These are phyloP conservation scores for Rachycentron canadum DNA, from an alignment of 2,797 vertebrate genomes.

Conservation along the genomic window DNA sequence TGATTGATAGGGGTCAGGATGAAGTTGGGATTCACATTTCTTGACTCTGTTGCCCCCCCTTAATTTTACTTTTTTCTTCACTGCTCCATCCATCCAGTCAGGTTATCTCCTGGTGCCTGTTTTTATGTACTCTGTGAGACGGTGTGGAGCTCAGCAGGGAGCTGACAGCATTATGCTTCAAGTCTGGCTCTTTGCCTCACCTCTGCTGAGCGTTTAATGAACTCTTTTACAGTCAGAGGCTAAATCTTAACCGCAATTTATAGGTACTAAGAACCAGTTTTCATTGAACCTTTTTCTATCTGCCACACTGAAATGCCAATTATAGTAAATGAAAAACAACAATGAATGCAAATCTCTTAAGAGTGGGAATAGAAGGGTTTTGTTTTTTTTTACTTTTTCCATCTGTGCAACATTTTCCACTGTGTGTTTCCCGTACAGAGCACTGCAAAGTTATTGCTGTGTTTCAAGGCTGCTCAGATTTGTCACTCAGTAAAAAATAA, in stretches of 20 bases:
- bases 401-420: slow-evolving; percentile 43
- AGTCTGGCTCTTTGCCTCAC: slow-evolving; percentile 59
- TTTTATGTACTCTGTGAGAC: slow-evolving; percentile 52
- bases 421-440: neutral
- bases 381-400: neutral
- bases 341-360: slow-evolving; percentile 18
- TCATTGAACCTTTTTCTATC: slow-evolving; percentile 43
- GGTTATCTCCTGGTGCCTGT: slow-evolving; percentile 34
- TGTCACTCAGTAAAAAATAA: neutral
- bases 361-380: neutral
- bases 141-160: slow-evolving; percentile 20
- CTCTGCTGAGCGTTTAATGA: slow-evolving; percentile 68
- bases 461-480: neutral
- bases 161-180: slow-evolving; percentile 36
- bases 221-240: slow-evolving; percentile 63
- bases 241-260: slow-evolving; percentile 57
- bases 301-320: slow-evolving; percentile 20
- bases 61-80: slow-evolving; percentile 20
- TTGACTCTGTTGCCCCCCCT: slow-evolving; percentile 24
- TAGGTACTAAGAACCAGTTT: slow-evolving; percentile 38
- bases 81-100: slow-evolving; percentile 39
- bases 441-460: neutral
- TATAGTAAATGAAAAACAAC: slow-evolving; percentile 44
- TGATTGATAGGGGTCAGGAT: slow-evolving; percentile 75
- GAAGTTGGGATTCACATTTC: slow-evolving; percentile 68